Evolutionary conservation across 2,113 vertebrate genomes (phyloP).

Genomic region (Tenebrosternarchus preto): DNA sequence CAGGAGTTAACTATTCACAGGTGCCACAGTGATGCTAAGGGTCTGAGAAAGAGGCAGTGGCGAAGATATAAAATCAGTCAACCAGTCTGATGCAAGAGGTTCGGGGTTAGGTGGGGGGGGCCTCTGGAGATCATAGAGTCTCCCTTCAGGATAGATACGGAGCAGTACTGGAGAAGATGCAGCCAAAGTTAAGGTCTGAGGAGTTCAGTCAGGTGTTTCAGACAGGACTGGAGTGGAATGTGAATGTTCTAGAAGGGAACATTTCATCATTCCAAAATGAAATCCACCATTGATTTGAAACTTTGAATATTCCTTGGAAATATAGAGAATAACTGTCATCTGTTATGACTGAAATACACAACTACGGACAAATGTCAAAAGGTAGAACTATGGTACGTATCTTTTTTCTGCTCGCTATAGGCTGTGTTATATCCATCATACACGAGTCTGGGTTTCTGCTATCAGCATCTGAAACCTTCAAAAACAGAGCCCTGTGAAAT

Average conservation of each 20-base stretch:
- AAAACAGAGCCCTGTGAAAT: constrained; percentile 29
- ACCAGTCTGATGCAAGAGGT: constrained; percentile 23
- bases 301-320: background rate
- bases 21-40: constrained; percentile 39
- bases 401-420: background rate
- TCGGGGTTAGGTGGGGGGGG: background rate
- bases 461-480: constrained; percentile 29
- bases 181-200: constrained; percentile 20
- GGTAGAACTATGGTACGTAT: background rate
- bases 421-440: background rate
- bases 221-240: constrained; percentile 3
- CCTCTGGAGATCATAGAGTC: constrained; percentile 20
- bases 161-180: constrained; percentile 14
- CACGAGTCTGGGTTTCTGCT: background rate
- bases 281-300: background rate
- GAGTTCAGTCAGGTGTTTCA: constrained; percentile 33
- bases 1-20: constrained; percentile 49
- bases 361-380: background rate
- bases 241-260: constrained; percentile 8
- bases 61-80: constrained; percentile 36
- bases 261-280: background rate
- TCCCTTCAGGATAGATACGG: constrained; percentile 33
- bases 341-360: background rate
- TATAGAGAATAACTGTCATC: background rate
- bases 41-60: constrained; percentile 42